Base-by-base conservation (phyloP, 2,797 vertebrate genomes). In the Hydrocynus forskahlii region DNA sequence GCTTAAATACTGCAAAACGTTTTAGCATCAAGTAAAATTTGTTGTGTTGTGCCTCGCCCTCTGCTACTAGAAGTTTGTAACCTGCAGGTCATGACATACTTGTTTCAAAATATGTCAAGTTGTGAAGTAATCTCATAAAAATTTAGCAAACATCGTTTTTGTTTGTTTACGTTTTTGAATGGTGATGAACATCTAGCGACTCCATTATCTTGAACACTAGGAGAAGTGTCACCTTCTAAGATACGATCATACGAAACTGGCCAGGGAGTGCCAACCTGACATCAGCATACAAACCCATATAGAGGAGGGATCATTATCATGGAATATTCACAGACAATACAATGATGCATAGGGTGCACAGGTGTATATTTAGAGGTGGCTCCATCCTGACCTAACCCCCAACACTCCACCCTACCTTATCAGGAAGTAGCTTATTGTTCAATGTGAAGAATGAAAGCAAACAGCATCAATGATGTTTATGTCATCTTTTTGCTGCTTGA, bases 381-480 rank as follows among this genome's bases (percentile, higher is more conserved):
- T 66, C 35, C 25, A 35, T 66, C 17, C 66, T 68, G 38, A 43
- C 62, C 70, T 57, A 45, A 69, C 55, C 67, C 60, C 50, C 52
- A 38, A 62, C 63, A 55, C 77, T 74, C 16, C 23, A 38, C 74
- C 69, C 54, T 70, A 35, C 50, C 68, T 40, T 54, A 78, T 79
- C 70, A 86, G 87, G 87, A 89, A 86, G 83, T 70, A 62, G 50
- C 80, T 82, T 85, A 81, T 79, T 86, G 80, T 86, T 87, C 81
- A 88, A 75, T 78, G 77, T 72, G 74, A 80, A 71, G 83, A 77
- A 87, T 86, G 82, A 88, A 89, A 88, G 80, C 71, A 35, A 78
- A 80, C 62, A 50, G n/a, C 35, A 78, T 76, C 63, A 62, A 66
- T 73, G 38, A 40, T 88, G 82, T 84, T 87, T 82, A 85, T 83